These are phyloP conservation scores for Oeneis ivallda DNA, from an alignment of 2,888 invertebrate genomes.

Conservation along the genomic window DNA sequence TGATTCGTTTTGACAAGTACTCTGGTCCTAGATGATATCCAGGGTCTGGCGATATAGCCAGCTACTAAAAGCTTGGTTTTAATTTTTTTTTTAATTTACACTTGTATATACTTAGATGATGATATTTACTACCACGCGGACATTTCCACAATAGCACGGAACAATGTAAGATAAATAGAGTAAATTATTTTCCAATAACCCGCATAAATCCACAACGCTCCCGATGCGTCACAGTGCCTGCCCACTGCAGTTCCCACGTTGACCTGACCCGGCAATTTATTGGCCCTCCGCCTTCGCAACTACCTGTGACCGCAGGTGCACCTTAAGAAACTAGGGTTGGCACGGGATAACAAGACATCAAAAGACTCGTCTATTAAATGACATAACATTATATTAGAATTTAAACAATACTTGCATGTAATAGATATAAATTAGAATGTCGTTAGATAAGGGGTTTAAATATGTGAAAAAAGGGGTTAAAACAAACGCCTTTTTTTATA, in stretches of 20 bases:
- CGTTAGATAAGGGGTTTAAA: too few relatives aligned
- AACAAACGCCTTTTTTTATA: too few relatives aligned
- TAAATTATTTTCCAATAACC: slow-evolving; percentile 20
- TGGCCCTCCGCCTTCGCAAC: slow-evolving; percentile 67
- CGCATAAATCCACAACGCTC: slow-evolving; percentile 34
- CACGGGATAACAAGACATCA: slow-evolving; percentile 22
- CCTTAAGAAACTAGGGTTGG: slow-evolving; percentile 70
- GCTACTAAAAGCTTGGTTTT: too few relatives aligned
- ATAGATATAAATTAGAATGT: too few relatives aligned
- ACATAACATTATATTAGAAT: too few relatives aligned
- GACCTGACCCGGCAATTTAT: slow-evolving; percentile 79
- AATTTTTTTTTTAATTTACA: too few relatives aligned
- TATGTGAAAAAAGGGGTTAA: too few relatives aligned
- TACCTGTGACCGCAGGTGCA: slow-evolving; percentile 77
- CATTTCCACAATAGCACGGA: not conserved
- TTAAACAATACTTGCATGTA: too few relatives aligned
- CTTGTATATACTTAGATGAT: too few relatives aligned
- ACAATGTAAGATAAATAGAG: slow-evolving; percentile 4
- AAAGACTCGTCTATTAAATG: not conserved
- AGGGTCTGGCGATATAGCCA: too few relatives aligned
- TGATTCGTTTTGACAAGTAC: too few relatives aligned
- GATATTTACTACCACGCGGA: not conserved
- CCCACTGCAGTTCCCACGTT: slow-evolving; percentile 72
- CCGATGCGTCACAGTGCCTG: slow-evolving; percentile 62
- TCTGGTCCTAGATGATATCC: too few relatives aligned